Conservation (phyloP, 1,140 invertebrate species). For the Orussus abietinus region DNA sequence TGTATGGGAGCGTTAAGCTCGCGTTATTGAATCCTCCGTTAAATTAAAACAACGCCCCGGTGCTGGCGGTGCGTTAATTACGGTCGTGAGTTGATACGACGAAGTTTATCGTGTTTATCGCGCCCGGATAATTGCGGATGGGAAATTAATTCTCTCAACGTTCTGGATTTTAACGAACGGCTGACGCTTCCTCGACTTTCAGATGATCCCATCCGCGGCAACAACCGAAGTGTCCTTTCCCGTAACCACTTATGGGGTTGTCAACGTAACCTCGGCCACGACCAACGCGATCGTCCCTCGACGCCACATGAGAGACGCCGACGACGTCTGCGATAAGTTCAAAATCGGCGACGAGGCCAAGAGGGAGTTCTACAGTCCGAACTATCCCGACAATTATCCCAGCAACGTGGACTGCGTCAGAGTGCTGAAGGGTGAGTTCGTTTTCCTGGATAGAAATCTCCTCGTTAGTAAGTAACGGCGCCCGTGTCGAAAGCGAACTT, state of each 20-base stretch:
- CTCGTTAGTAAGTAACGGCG: no score
- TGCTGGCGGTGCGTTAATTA: no score
- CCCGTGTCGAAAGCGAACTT: no score
- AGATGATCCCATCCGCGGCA: slow-evolving; percentile 2
- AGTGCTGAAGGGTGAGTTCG: slow-evolving; percentile 64
- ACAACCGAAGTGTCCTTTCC: slow-evolving; percentile 9
- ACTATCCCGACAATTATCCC: slow-evolving; percentile 68
- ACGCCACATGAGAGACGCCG: slow-evolving; percentile 37
- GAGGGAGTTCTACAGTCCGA: slow-evolving; percentile 70
- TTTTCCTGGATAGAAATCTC: no score
- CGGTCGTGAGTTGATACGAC: no score
- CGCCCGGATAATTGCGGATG: no score
- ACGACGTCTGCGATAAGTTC: slow-evolving; percentile 56
- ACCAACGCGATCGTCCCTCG: slow-evolving; percentile 25
- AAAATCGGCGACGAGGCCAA: slow-evolving; percentile 54
- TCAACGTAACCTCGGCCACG: slow-evolving; percentile 6
- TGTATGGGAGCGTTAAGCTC: no score
- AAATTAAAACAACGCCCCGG: no score
- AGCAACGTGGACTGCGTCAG: slow-evolving; percentile 68
- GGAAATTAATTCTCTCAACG: no score
- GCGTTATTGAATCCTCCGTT: no score
- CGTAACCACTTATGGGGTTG: slow-evolving; percentile 8
- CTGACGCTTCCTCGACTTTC: not conserved
- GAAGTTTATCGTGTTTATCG: no score
- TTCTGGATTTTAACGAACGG: slow-evolving; percentile 6